Conservation (phyloP, 2,797 vertebrate genomes). For the Hydrolagus colliei region DNA sequence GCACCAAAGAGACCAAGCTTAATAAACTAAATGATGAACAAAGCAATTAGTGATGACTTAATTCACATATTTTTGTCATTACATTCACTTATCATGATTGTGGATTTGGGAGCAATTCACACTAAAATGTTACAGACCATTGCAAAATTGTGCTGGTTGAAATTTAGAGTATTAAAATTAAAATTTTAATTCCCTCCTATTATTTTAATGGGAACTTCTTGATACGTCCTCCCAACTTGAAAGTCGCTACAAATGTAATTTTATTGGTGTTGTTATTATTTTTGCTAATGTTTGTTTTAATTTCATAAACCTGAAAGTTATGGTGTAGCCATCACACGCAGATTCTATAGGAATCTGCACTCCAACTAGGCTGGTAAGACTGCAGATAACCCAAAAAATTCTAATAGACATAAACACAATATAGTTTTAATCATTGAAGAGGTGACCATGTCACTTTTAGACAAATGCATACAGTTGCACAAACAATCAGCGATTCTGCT, state of each 20-base stretch:
- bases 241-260: too few species aligned
- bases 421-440: not conserved
- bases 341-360: not conserved
- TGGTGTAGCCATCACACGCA: too few species aligned
- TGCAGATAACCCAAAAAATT: not conserved
- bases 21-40: conserved; percentile 14
- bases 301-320: too few species aligned
- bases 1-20: too few species aligned
- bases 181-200: not conserved
- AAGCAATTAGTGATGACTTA: not conserved
- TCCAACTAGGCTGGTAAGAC: not conserved
- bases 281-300: too few species aligned
- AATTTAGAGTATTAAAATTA: not conserved
- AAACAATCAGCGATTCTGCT: not conserved
- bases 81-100: not conserved
- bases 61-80: not conserved
- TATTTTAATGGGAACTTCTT: not conserved
- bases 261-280: too few species aligned
- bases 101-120: not conserved
- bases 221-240: not conserved
- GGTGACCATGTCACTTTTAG: too few species aligned
- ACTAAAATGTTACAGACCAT: not conserved
- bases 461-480: not conserved
- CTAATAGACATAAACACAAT: not conserved
- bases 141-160: not conserved